Percentiles rank a stretch among this genome's conserved stretches.
phyloP scores from a whole-genome alignment of 1,140 invertebrate genomes.

The Thereuonema tuberculata region DNA sequence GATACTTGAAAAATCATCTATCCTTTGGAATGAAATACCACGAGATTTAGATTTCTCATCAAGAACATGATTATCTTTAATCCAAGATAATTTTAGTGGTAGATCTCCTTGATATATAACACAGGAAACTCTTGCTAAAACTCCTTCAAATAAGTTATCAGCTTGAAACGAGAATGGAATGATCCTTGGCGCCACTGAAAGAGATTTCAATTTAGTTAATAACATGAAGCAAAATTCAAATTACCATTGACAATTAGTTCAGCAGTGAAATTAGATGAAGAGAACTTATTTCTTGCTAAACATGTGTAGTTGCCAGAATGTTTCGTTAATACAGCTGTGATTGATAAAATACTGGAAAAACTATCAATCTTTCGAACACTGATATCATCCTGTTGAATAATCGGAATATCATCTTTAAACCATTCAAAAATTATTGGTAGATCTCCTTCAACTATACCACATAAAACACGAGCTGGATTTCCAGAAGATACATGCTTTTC shows the following conservation, averaged over 20 bases:
- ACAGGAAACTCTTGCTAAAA: slow-evolving; percentile 13
- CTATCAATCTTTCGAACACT: slow-evolving; percentile 56
- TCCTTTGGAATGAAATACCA: background rate
- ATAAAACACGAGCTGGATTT: background rate
- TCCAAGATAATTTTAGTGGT: slow-evolving; percentile 22
- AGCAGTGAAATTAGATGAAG: slow-evolving; percentile 29
- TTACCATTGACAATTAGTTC: slow-evolving; percentile 33
- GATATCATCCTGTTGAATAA: slow-evolving; percentile 34
- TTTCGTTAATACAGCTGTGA: slow-evolving; percentile 44
- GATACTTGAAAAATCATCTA: background rate
- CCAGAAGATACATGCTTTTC: background rate
- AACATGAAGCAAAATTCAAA: background rate
- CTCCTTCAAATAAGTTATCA: slow-evolving; percentile 12
- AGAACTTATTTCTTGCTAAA: slow-evolving; percentile 44
- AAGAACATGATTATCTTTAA: slow-evolving; percentile 28
- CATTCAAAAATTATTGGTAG: slow-evolving; percentile 71
- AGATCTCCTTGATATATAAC: slow-evolving; percentile 17
- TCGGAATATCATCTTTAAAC: slow-evolving; percentile 53
- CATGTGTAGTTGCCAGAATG: slow-evolving; percentile 66
- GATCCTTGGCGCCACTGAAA: background rate
- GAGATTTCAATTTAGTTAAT: background rate
- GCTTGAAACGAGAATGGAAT: slow-evolving; percentile 12
- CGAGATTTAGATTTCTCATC: slow-evolving; percentile 17
- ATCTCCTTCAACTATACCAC: slow-evolving; percentile 61
- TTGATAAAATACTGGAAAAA: slow-evolving; percentile 74